phyloP scores from a whole-genome alignment of 1,140 invertebrate species.

The Ceratina calcarata region DNA sequence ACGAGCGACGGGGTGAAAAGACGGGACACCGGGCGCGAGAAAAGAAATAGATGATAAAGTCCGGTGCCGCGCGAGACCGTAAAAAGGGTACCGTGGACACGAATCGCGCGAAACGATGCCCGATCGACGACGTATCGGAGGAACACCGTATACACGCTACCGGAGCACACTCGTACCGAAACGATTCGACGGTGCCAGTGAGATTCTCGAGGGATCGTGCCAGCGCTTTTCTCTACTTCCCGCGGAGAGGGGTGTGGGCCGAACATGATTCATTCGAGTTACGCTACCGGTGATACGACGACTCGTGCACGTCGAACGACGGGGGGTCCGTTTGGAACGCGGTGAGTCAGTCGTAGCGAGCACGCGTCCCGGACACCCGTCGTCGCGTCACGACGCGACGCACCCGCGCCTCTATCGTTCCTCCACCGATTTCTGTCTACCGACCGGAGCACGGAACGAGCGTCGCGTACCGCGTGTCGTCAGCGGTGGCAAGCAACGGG shows the following conservation, averaged over 20 bases:
- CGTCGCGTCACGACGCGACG: not conserved
- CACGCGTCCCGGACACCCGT: conserved; percentile 19
- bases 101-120: too few relatives aligned
- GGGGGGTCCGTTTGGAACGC: conserved; percentile 51
- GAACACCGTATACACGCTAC: too few relatives aligned
- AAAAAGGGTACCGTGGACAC: too few relatives aligned
- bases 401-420: conserved; percentile 2
- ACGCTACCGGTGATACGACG: conserved; percentile 53
- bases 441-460: not conserved
- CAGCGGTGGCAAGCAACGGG: not conserved
- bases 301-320: conserved; percentile 62
- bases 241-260: not conserved
- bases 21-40: not conserved
- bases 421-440: too few relatives aligned
- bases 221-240: too few relatives aligned
- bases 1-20: conserved; percentile 29
- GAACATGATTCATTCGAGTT: conserved; percentile 59
- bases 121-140: too few relatives aligned
- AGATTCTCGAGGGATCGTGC: too few relatives aligned
- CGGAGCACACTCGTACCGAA: too few relatives aligned
- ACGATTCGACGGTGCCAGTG: too few relatives aligned
- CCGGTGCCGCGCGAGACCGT: conserved; percentile 2
- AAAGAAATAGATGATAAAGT: not conserved
- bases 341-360: conserved; percentile 48
- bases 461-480: too few relatives aligned